Evolutionary conservation across 2,888 invertebrate species (phyloP).

Genomic region (Apotomis betuletana): DNA sequence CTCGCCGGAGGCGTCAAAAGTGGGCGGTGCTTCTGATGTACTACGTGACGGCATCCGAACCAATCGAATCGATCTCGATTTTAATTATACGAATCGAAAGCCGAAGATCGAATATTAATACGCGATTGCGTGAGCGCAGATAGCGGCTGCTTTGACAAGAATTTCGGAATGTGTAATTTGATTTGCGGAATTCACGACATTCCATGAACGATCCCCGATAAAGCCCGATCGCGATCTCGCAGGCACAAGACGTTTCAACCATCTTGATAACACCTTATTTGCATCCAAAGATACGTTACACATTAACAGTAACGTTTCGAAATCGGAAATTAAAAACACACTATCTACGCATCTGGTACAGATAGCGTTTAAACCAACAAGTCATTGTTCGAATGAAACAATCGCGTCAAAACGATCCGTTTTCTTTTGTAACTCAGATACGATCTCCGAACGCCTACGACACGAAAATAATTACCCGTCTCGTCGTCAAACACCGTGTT

Average conservation of each 20-base stretch:
- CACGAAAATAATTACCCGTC: slow-evolving; percentile 81
- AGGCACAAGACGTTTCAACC: background rate
- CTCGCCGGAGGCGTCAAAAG: slow-evolving; percentile 81
- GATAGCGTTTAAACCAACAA: slow-evolving; percentile 54
- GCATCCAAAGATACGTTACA: slow-evolving; percentile 32
- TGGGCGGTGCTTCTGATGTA: slow-evolving; percentile 78
- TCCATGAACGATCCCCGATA: slow-evolving; percentile 65
- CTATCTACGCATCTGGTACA: slow-evolving; percentile 34
- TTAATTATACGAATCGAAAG: slow-evolving; percentile 82
- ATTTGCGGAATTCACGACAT: slow-evolving; percentile 71
- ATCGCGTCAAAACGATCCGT: slow-evolving; percentile 68
- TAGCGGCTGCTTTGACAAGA: slow-evolving; percentile 67
- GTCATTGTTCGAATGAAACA: slow-evolving; percentile 59
- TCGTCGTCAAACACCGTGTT: slow-evolving; percentile 78
- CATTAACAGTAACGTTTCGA: slow-evolving; percentile 42
- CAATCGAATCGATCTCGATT: slow-evolving; percentile 80
- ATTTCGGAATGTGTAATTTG: slow-evolving; percentile 76
- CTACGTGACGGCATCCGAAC: slow-evolving; percentile 80
- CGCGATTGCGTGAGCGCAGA: slow-evolving; percentile 74
- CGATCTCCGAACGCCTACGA: slow-evolving; percentile 76
- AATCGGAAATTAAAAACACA: slow-evolving; percentile 50
- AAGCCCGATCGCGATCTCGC: slow-evolving; percentile 11
- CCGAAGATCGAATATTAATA: slow-evolving; percentile 81
- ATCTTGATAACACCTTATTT: slow-evolving; percentile 26
- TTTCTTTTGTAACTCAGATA: slow-evolving; percentile 69